Conservation (phyloP, 2,113 vertebrate genomes). For the Larimichthys crocea region DNA sequence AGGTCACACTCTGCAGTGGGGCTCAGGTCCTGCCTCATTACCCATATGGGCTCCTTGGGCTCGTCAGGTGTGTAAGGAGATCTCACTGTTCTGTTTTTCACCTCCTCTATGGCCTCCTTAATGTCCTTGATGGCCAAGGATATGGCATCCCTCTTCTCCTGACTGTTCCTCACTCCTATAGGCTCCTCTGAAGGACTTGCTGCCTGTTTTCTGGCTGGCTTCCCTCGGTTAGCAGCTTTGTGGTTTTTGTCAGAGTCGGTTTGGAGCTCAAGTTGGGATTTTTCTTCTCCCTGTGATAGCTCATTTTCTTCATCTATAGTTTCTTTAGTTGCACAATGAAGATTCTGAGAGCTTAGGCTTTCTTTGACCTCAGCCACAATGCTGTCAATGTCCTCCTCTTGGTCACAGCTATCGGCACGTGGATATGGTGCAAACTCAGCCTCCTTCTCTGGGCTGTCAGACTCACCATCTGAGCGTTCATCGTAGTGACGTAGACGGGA, state of each 20-base stretch:
- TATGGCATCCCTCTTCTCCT: conserved; percentile 94
- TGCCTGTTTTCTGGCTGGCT: conserved; percentile 19
- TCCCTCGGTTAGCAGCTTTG: background rate
- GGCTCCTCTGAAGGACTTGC: conserved; percentile 74
- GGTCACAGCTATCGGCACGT: conserved; percentile 93
- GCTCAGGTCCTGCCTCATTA: conserved; percentile 97
- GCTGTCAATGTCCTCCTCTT: conserved; percentile 93
- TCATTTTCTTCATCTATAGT: conserved; percentile 43
- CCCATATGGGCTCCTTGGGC: conserved; percentile 97
- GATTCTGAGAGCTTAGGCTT: conserved; percentile 90
- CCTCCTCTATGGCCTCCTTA: conserved; percentile 98
- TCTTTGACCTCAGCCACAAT: conserved; percentile 90
- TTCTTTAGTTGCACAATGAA: conserved; percentile 47
- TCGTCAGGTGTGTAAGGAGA: conserved; percentile 98
- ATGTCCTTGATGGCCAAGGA: conserved; percentile 98
- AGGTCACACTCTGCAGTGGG: conserved; percentile 92
- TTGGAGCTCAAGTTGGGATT: conserved; percentile 83
- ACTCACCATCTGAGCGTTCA: conserved; percentile 94
- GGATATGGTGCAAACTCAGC: conserved; percentile 96
- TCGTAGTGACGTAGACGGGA: conserved; percentile 96
- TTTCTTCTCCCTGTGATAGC: conserved; percentile 75
- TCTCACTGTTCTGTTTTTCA: conserved; percentile 95
- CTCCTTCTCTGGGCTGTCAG: conserved; percentile 96
- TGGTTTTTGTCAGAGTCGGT: conserved; percentile 10
- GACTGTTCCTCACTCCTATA: conserved; percentile 84